Percentiles rank a stretch among this genome's conserved stretches.
phyloP scores from a whole-genome alignment of 2,113 vertebrate genomes.

The Manacus vitellinus region DNA sequence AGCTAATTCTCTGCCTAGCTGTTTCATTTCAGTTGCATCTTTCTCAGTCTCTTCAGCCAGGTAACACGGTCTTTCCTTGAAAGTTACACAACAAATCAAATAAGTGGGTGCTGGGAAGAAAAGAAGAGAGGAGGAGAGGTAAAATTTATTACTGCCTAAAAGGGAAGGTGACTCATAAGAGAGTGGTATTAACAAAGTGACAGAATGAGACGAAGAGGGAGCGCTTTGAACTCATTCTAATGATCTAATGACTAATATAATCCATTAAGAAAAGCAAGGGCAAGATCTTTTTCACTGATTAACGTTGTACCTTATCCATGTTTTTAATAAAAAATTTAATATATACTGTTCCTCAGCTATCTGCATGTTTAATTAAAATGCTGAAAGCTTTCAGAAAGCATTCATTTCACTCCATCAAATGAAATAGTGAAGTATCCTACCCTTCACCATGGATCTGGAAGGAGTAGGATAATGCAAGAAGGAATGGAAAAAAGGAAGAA shows the following conservation, averaged over 20 bases:
- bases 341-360: constrained; percentile 54
- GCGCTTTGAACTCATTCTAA: constrained; percentile 62
- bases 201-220: constrained; percentile 41
- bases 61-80: constrained; percentile 62
- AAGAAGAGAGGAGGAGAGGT: not conserved
- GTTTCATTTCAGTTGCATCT: constrained; percentile 45
- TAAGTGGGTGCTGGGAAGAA: constrained; percentile 6
- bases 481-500: not conserved
- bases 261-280: constrained; percentile 73
- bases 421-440: not conserved
- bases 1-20: constrained; percentile 41
- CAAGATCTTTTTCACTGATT: constrained; percentile 71
- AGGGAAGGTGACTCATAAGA: constrained; percentile 71
- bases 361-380: constrained; percentile 71
- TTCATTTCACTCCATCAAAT: constrained; percentile 20
- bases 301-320: constrained; percentile 53
- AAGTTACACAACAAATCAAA: constrained; percentile 66
- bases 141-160: constrained; percentile 71
- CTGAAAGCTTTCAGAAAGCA: constrained; percentile 36
- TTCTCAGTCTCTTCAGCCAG: constrained; percentile 56
- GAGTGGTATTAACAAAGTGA: constrained; percentile 62
- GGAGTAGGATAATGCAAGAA: not conserved
- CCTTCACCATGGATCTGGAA: not conserved
- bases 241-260: constrained; percentile 73
- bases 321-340: constrained; percentile 75